Evolutionary conservation across 2,888 invertebrate species (phyloP).

Genomic region (Epsilonema sp.): DNA sequence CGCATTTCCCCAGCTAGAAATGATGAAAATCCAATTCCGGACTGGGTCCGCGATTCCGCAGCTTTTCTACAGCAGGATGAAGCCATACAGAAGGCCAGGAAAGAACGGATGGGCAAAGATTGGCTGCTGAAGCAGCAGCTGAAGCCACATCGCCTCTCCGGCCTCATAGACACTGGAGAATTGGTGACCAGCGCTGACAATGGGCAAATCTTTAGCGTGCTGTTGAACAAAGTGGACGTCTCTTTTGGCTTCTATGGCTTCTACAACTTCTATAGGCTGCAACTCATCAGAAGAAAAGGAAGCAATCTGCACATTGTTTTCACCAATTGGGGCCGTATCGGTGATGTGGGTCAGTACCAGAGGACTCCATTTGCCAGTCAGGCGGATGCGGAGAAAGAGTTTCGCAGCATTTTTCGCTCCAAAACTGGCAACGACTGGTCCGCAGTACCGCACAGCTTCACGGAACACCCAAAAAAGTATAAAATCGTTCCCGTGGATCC

Average conservation of each 20-base stretch:
- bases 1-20: background rate
- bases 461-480: constrained; percentile 29
- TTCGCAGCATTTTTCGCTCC: constrained; percentile 35
- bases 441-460: background rate
- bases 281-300: constrained; percentile 33
- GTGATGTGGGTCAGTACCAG: constrained; percentile 34
- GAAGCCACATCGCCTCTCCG: constrained; percentile 14
- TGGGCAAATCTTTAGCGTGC: constrained; percentile 22
- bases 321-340: constrained; percentile 39
- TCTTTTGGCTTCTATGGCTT: constrained; percentile 32
- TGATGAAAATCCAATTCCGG: background rate
- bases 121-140: background rate
- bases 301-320: constrained; percentile 36
- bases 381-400: constrained; percentile 36
- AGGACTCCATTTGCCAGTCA: constrained; percentile 34
- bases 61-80: background rate
- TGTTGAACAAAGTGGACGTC: constrained; percentile 36
- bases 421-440: constrained; percentile 38
- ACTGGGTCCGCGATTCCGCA: background rate
- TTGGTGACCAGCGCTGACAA: constrained; percentile 15
- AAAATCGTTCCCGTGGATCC: constrained; percentile 32
- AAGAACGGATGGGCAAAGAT: background rate
- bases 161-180: constrained; percentile 14
- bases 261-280: constrained; percentile 40
- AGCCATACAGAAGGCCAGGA: background rate